These are phyloP conservation scores for Tetramorium simillimum DNA, from an alignment of 1,140 invertebrate species.

Conservation along the genomic window DNA sequence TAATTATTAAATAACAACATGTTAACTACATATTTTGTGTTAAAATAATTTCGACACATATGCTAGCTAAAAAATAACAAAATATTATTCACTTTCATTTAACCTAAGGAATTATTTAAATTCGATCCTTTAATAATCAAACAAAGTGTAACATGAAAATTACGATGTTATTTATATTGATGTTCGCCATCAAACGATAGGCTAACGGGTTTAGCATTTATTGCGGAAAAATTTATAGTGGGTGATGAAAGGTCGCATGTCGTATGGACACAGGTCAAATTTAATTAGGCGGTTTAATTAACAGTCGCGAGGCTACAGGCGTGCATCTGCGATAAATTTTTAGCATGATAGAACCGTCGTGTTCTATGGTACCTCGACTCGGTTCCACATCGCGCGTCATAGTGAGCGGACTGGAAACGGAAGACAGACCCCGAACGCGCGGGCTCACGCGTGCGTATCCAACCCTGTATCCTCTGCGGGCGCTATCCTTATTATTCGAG, in stretches of 20 bases:
- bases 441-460: slow-evolving; percentile 85
- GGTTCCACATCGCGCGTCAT: slow-evolving; percentile 58
- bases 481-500: slow-evolving; percentile 85
- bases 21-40: no score
- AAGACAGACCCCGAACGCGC: slow-evolving; percentile 84
- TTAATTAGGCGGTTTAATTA: not conserved
- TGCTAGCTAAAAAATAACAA: no score
- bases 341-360: not conserved
- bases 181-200: no score
- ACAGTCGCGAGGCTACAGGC: not conserved
- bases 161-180: not conserved
- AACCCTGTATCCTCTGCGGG: slow-evolving; percentile 84
- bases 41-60: no score
- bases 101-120: no score
- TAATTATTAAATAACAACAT: no score
- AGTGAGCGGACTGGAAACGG: slow-evolving; percentile 77
- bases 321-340: not conserved
- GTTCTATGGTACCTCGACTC: not conserved
- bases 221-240: not conserved
- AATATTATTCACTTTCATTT: no score
- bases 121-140: no score
- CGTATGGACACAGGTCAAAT: not conserved
- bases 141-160: not conserved
- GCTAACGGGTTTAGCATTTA: no score
- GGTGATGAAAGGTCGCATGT: not conserved